Percentiles rank a stretch among this genome's conserved stretches.
Evolutionary conservation across 2,797 vertebrate genomes (phyloP).

Genomic region (Anguilla anguilla): DNA sequence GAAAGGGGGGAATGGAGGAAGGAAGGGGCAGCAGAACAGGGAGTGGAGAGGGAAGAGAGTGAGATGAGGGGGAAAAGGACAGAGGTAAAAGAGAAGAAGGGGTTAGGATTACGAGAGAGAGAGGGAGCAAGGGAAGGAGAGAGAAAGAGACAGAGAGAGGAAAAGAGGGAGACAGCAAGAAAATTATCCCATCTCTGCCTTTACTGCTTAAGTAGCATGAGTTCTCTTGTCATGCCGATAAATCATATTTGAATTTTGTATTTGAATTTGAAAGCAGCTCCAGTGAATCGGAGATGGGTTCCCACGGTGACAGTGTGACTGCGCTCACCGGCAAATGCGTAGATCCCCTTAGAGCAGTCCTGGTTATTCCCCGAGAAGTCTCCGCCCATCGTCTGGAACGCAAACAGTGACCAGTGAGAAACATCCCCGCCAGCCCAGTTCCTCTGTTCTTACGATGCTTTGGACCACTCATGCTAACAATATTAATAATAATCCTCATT

Average conservation of each 20-base stretch:
- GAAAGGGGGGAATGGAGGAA: neutral
- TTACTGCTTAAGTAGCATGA: too few species aligned
- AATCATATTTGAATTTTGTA: conserved; percentile 33
- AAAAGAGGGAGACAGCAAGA: too few species aligned
- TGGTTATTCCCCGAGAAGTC: conserved; percentile 98
- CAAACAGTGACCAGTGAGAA: conserved; percentile 18
- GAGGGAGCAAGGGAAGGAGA: neutral
- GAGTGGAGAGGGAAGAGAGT: neutral
- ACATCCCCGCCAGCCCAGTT: neutral
- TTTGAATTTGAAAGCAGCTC: too few species aligned
- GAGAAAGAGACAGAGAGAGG: too few species aligned
- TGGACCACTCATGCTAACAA: neutral
- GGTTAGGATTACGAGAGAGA: neutral
- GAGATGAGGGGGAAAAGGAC: neutral
- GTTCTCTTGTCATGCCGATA: neutral
- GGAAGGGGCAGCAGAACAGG: neutral
- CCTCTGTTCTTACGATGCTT: neutral
- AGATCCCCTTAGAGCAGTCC: conserved; percentile 97
- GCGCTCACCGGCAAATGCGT: conserved; percentile 85
- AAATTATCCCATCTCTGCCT: too few species aligned
- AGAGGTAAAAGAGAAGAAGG: neutral
- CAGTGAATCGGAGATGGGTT: too few species aligned
- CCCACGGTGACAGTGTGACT: neutral
- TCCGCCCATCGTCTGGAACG: conserved; percentile 92
- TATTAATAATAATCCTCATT: neutral